Percentiles rank a stretch among this genome's conserved stretches.
These are phyloP conservation scores for Choristoneura fumiferana DNA, from an alignment of 1,140 invertebrate species.

Conservation along the genomic window DNA sequence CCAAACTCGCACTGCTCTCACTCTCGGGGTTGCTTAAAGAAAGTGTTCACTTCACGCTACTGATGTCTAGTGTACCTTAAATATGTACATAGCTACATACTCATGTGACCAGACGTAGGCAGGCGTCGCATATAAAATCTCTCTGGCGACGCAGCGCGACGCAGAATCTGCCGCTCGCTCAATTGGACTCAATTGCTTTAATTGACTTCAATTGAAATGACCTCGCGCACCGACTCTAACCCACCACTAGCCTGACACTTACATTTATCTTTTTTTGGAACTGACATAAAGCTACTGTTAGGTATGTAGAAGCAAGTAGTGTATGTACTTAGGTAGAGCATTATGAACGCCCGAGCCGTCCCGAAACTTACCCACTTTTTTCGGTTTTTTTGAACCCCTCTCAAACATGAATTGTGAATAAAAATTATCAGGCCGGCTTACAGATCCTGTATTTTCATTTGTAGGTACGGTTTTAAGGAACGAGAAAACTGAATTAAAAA, in stretches of 20 bases:
- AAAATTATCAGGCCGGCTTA: too few relatives aligned
- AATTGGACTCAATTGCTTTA: constrained; percentile 75
- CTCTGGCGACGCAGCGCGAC: constrained; percentile 60
- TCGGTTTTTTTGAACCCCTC: too few relatives aligned
- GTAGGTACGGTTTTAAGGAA: too few relatives aligned
- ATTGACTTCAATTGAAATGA: constrained; percentile 77
- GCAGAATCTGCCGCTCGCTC: constrained; percentile 72
- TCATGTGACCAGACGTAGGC: constrained; percentile 70
- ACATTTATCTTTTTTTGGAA: constrained; percentile 75
- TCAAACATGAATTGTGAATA: too few relatives aligned
- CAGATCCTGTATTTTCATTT: too few relatives aligned
- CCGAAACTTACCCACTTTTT: too few relatives aligned
- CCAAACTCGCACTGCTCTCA: too few relatives aligned
- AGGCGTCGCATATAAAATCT: constrained; percentile 75
- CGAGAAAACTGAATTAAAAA: too few relatives aligned
- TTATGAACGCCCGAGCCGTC: too few relatives aligned
- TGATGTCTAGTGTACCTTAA: neutral
- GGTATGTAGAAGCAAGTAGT: neutral
- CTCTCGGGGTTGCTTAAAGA: too few relatives aligned
- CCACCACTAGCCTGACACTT: constrained; percentile 74
- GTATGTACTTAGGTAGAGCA: neutral
- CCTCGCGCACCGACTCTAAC: constrained; percentile 65
- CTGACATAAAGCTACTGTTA: constrained; percentile 66
- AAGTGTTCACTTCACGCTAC: too few relatives aligned
- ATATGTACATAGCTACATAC: constrained; percentile 20